Evolutionary conservation across 1,140 invertebrate genomes (phyloP).

Genomic region (Eupeodes corollae): DNA sequence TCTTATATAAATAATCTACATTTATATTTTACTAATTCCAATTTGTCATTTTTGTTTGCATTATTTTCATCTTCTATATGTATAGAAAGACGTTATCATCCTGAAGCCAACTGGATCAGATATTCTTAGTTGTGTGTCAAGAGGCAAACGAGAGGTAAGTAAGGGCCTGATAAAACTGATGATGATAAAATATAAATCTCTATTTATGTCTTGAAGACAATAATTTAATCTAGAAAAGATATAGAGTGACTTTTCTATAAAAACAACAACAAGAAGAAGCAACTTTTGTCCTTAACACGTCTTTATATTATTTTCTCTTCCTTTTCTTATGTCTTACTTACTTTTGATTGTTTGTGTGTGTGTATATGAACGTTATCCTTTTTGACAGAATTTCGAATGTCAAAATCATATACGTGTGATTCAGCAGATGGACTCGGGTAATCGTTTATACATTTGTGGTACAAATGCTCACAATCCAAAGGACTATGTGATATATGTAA

Average conservation of each 20-base stretch:
- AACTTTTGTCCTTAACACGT: background rate
- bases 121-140: slow-evolving; percentile 64
- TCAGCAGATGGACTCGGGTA: slow-evolving; percentile 66
- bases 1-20: background rate
- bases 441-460: slow-evolving; percentile 68
- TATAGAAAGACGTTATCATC: slow-evolving; percentile 57
- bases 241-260: too few relatives aligned
- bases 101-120: slow-evolving; percentile 56
- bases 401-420: slow-evolving; percentile 74
- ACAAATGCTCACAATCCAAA: slow-evolving; percentile 79
- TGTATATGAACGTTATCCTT: too few relatives aligned
- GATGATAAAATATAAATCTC: background rate
- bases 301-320: too few relatives aligned
- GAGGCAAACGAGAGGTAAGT: slow-evolving; percentile 64
- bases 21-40: background rate
- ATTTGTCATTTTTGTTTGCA: background rate
- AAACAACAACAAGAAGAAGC: too few relatives aligned
- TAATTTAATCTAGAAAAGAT: too few relatives aligned
- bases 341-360: too few relatives aligned
- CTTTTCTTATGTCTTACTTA: too few relatives aligned
- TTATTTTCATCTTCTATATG: slow-evolving; percentile 9
- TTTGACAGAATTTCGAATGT: slow-evolving; percentile 63
- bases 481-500: slow-evolving; percentile 74
- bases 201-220: too few relatives aligned
- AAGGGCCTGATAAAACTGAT: background rate